phyloP scores from a whole-genome alignment of 1,140 invertebrate genomes.

The Drosophila serrata region DNA sequence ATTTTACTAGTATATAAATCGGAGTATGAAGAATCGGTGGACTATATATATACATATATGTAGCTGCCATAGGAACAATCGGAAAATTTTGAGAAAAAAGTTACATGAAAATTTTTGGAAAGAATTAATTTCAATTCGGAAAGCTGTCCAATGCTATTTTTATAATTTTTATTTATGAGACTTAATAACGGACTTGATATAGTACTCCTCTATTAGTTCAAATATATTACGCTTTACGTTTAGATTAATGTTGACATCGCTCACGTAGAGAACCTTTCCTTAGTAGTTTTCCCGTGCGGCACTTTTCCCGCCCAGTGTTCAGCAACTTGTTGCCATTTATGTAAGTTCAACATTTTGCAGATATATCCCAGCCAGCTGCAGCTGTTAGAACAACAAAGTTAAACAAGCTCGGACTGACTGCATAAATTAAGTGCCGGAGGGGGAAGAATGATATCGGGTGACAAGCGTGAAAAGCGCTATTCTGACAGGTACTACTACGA shows the following conservation, averaged over 20 bases:
- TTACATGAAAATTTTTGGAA: too few relatives aligned
- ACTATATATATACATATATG: too few relatives aligned
- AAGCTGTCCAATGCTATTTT: too few relatives aligned
- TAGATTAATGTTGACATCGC: slow-evolving; percentile 1
- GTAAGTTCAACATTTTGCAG: slow-evolving; percentile 78
- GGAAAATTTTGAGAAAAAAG: too few relatives aligned
- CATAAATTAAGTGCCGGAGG: slow-evolving; percentile 64
- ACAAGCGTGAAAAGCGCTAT: slow-evolving; percentile 72
- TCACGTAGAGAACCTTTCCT: background rate
- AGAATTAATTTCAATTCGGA: too few relatives aligned
- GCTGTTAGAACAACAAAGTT: slow-evolving; percentile 35
- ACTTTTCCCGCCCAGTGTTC: slow-evolving; percentile 7
- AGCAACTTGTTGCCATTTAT: slow-evolving; percentile 71
- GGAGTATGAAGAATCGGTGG: too few relatives aligned
- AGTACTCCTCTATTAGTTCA: background rate
- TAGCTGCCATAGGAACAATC: too few relatives aligned
- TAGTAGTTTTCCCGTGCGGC: slow-evolving; percentile 12
- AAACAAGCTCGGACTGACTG: slow-evolving; percentile 54
- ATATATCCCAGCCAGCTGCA: slow-evolving; percentile 39
- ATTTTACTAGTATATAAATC: too few relatives aligned
- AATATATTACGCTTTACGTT: background rate
- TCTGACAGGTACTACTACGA: slow-evolving; percentile 32
- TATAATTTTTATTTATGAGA: background rate
- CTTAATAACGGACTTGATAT: background rate
- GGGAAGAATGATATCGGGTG: slow-evolving; percentile 72